Evolutionary conservation across 2,888 invertebrate genomes (phyloP).

Genomic region (Agonopterix arenella): DNA sequence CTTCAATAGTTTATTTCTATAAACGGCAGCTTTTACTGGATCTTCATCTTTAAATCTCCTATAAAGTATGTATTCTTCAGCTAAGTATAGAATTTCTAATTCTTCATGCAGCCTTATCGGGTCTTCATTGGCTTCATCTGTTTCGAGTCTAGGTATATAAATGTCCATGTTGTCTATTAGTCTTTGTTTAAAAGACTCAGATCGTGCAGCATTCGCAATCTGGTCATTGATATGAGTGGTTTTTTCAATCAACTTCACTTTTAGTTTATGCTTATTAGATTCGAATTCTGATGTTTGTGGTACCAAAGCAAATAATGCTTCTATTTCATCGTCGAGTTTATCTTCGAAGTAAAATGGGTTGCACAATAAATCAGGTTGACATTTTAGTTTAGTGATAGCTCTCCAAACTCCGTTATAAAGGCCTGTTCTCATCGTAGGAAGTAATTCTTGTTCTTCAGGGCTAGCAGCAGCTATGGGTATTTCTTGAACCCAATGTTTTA

Average conservation of each 20-base stretch:
- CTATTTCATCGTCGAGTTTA: slow-evolving; percentile 48
- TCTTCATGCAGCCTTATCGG: slow-evolving; percentile 29
- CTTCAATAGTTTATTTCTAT: slow-evolving; percentile 36
- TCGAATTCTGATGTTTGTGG: slow-evolving; percentile 38
- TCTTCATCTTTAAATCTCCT: slow-evolving; percentile 35
- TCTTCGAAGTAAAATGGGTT: slow-evolving; percentile 46
- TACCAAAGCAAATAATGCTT: slow-evolving; percentile 36
- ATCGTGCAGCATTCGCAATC: slow-evolving; percentile 18
- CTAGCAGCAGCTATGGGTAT: slow-evolving; percentile 29
- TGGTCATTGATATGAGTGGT: slow-evolving; percentile 29
- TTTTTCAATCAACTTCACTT: slow-evolving; percentile 39
- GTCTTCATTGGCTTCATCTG: slow-evolving; percentile 13
- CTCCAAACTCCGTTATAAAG: slow-evolving; percentile 46
- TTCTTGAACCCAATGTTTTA: slow-evolving; percentile 38
- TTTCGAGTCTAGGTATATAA: slow-evolving; percentile 22
- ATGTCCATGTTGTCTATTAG: slow-evolving; percentile 31
- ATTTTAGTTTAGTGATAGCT: slow-evolving; percentile 38
- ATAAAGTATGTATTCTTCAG: slow-evolving; percentile 41
- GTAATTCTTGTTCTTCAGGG: slow-evolving; percentile 20
- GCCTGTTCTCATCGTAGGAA: slow-evolving; percentile 32
- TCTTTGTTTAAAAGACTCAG: slow-evolving; percentile 36
- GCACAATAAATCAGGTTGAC: slow-evolving; percentile 29
- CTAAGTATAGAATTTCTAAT: slow-evolving; percentile 31
- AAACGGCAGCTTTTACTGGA: slow-evolving; percentile 32
- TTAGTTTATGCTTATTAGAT: slow-evolving; percentile 29